Percentiles rank a stretch among this genome's conserved stretches.
These are phyloP conservation scores for Picus viridis DNA, from an alignment of 2,797 vertebrate species.

Conservation along the genomic window DNA sequence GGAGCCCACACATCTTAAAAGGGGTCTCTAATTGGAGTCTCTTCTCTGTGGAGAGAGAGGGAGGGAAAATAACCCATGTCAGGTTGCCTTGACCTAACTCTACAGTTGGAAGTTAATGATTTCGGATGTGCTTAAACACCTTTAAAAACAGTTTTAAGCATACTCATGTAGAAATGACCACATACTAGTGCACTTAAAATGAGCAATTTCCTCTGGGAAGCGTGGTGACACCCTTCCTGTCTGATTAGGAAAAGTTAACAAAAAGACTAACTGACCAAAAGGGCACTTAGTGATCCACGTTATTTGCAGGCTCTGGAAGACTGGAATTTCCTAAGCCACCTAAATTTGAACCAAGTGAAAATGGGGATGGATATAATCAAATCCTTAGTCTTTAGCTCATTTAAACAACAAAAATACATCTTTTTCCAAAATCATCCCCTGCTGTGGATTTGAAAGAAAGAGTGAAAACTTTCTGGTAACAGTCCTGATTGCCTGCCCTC, in stretches of 20 bases:
- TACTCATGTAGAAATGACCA: background rate
- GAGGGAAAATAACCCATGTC: background rate
- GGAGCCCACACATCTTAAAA: background rate
- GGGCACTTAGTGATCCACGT: background rate
- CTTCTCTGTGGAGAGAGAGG: background rate
- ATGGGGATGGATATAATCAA: background rate
- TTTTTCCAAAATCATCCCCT: background rate
- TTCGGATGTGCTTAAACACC: background rate
- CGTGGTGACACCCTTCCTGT: background rate
- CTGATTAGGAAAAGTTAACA: background rate
- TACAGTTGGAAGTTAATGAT: background rate
- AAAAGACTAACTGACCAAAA: background rate
- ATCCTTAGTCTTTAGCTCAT: background rate
- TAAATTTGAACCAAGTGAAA: background rate
- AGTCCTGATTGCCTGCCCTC: background rate
- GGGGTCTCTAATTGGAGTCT: background rate
- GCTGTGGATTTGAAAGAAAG: background rate
- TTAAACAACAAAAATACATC: background rate
- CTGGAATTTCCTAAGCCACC: background rate
- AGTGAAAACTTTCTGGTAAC: background rate
- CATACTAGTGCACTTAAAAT: background rate
- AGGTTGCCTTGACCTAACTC: conserved; percentile 30
- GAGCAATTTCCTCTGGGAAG: background rate
- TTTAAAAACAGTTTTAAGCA: background rate
- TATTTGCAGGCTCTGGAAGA: background rate